Evolutionary conservation across 2,797 vertebrate species (phyloP), one percentile per base, ranked within the genome.

Genomic region (Manis pentadactyla): DNA sequence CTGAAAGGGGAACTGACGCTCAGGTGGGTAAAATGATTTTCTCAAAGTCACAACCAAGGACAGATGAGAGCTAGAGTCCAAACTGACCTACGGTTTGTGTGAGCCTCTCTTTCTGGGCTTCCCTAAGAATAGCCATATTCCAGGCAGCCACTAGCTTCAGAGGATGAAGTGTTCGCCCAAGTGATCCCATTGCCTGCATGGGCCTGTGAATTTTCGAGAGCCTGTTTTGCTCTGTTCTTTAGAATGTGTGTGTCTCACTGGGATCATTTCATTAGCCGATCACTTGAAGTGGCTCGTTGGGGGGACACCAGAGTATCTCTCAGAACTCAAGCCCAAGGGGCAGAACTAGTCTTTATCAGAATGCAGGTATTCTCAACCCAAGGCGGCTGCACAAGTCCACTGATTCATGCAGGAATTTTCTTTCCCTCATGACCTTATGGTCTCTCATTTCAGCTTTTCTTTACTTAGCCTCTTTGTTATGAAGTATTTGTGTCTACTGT

Each of bases 371-470:
- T 69, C 13, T 68, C 25, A 89, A 84, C 61, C 61, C 77, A 39
- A 15, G 14, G 25, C 9, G 37, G 23, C 46, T 42, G 2, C 14
- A n/a, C 27, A 11, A 57, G 17, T 51, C 68, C 64, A 34, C 21
- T 37, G 37, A 53, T 51, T 13, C 77, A 31, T 31, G 10, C 25
- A 12, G 13, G 34, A 7, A 7, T 64, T 64, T 69, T 23, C 39
- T 61, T 66, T 93, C 64, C 27, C 81, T 39, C 69, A 77, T 95
- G 31, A 89, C 7, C 51, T 63, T 34, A 8, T 15, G 17, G 39
- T 29, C 19, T 82, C 46, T 93, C 34, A 29, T 84, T 79, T 94
- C 79, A 57, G 39, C n/a, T 73, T 73, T 75, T 78, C 66, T 93
- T 81, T 86, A 39, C 15, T 25, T 82, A 59, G 64, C 37, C 79